Conservation (phyloP, 2,888 invertebrate species). For the Erebia ligea region DNA sequence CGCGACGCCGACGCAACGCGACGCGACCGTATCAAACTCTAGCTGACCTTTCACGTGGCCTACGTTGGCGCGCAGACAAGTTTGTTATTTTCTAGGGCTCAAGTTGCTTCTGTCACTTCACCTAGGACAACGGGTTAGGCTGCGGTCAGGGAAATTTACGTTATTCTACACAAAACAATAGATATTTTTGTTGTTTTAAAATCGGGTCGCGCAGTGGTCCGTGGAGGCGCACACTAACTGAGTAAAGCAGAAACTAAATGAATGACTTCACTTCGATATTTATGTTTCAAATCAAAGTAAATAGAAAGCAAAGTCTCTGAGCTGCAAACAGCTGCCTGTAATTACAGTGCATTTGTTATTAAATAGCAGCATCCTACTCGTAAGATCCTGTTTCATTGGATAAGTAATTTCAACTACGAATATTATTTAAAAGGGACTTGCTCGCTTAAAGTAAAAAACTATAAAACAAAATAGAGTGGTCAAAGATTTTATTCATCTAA, state of each 20-base stretch:
- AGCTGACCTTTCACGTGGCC: too few relatives aligned
- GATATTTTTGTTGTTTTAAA: too few relatives aligned
- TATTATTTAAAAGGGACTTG: slow-evolving; percentile 15
- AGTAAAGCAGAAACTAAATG: neutral
- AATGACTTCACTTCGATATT: neutral
- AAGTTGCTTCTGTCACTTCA: too few relatives aligned
- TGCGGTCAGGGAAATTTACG: too few relatives aligned
- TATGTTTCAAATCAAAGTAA: neutral
- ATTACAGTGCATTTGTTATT: slow-evolving; percentile 6
- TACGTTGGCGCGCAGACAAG: too few relatives aligned
- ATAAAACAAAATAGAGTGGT: slow-evolving; percentile 1
- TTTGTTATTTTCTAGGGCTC: too few relatives aligned
- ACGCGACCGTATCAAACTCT: too few relatives aligned
- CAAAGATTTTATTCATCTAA: slow-evolving; percentile 10
- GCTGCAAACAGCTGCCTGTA: neutral
- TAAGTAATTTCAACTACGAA: slow-evolving; percentile 10
- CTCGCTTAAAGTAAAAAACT: neutral
- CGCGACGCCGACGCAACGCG: too few relatives aligned
- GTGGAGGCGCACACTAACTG: too few relatives aligned
- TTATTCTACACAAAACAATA: too few relatives aligned
- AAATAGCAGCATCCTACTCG: neutral
- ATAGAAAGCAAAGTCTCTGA: neutral
- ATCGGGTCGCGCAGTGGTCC: too few relatives aligned
- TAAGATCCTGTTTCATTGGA: neutral
- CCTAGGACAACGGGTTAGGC: too few relatives aligned